These are phyloP conservation scores for Holothuria scabra DNA, from an alignment of 53 echinoderm and acorn worm genomes.

Conservation along the genomic window DNA sequence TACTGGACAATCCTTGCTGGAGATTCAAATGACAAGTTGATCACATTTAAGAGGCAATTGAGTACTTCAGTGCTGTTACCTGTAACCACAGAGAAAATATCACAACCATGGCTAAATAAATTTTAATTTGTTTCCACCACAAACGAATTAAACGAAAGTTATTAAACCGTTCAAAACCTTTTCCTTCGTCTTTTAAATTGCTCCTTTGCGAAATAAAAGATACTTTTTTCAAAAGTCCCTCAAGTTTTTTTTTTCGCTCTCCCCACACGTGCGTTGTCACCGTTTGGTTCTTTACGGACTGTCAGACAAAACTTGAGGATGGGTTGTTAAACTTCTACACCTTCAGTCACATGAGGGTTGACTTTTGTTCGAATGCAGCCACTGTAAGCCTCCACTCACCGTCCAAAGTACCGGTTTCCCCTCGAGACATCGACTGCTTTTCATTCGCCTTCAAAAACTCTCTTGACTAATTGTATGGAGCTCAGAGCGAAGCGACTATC, in stretches of 20 bases:
- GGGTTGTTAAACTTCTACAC: slow-evolving; percentile 39
- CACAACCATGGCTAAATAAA: too few species aligned
- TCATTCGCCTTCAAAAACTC: slow-evolving; percentile 10
- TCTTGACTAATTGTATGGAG: slow-evolving; percentile 12
- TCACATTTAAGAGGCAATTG: too few species aligned
- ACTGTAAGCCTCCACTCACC: slow-evolving; percentile 39
- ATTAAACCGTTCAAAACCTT: too few species aligned
- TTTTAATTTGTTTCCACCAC: too few species aligned
- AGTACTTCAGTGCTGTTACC: too few species aligned
- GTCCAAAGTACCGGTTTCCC: slow-evolving; percentile 44
- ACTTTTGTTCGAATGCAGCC: slow-evolving; percentile 51
- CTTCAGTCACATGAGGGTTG: slow-evolving; percentile 42
- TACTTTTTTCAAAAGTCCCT: slow-evolving; percentile 20
- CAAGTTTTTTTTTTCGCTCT: slow-evolving; percentile 21
- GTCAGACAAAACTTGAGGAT: slow-evolving; percentile 12
- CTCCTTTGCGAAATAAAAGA: too few species aligned
- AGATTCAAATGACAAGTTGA: too few species aligned
- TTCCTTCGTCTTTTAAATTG: too few species aligned
- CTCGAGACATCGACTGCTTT: slow-evolving; percentile 18
- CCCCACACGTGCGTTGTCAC: slow-evolving; percentile 23
- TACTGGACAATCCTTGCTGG: too few species aligned
- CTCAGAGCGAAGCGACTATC: slow-evolving; percentile 38
- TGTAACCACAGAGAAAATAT: too few species aligned
- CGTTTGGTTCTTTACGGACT: neutral
- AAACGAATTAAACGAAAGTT: too few species aligned